A percentile compares a stretch with the other conserved stretches of the same genome.
Conservation (phyloP, 2,888 invertebrate genomes). For the Conus canariensis region DNA sequence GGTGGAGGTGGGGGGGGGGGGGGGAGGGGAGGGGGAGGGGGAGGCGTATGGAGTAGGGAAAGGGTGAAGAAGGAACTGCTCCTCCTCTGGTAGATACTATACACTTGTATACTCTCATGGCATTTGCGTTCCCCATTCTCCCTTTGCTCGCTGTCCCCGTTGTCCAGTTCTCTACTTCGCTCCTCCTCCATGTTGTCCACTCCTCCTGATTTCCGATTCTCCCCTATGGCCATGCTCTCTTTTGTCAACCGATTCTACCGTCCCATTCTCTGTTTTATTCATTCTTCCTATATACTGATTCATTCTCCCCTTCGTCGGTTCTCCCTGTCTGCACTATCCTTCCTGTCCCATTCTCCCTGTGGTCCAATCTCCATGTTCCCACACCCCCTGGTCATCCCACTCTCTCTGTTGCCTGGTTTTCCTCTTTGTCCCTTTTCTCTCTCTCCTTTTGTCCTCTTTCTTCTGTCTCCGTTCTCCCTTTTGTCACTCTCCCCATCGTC, state of each 20-base stretch:
- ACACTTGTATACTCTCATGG: too few relatives aligned
- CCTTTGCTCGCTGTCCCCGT: too few relatives aligned
- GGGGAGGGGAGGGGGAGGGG: too few relatives aligned
- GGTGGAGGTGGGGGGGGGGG: too few relatives aligned
- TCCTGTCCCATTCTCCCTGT: too few relatives aligned
- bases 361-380: too few relatives aligned
- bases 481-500: not conserved
- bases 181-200: too few relatives aligned
- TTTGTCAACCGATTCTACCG: not conserved
- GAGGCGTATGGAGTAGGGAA: too few relatives aligned
- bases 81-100: too few relatives aligned
- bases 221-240: not conserved
- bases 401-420: not conserved
- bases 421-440: not conserved
- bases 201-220: not conserved
- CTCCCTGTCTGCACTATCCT: not conserved
- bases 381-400: not conserved
- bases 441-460: not conserved
- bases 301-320: not conserved
- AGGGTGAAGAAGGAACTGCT: too few relatives aligned
- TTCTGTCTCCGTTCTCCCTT: not conserved
- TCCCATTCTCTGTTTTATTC: not conserved
- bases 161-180: too few relatives aligned
- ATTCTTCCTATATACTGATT: not conserved
- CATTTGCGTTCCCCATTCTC: too few relatives aligned